Base-by-base conservation (phyloP, 2,113 vertebrate species). In the Ursus arctos region DNA sequence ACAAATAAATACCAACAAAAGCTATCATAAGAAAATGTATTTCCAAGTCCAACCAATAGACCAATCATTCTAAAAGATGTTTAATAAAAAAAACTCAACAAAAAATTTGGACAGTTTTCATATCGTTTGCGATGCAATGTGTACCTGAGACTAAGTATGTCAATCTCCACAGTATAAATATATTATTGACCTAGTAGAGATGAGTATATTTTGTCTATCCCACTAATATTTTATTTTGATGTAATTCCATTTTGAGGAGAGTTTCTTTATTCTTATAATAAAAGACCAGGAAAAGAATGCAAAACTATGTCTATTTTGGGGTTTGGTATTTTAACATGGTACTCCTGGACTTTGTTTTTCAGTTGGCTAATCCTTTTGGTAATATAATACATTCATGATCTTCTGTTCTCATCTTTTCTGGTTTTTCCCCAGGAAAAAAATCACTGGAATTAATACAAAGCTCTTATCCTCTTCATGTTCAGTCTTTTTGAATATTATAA, bases 261-360 rank as follows among this genome's bases (percentile, higher is more conserved):
- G 5, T 88, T 53, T 85, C 9, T 95, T 97, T 83, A 87, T 95
- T 91, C 4, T 28, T 72, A 72, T 15, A 65, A 9, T 69, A 57
- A 72, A 89, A 22, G 12, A 76, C 3, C 24, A 95, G 36, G 19
- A 83, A 77, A 53, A 95, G 43, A 90, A 87, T 47, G 6, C 5
- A 87, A 79, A 74, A 7, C 55, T 53, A 10, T 59, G n/a, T 93
- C 28, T 74, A 18, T 65, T 53, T 59, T 51, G 3, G 19, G 24
- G 18, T 57, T 3, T 79, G 33, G 43, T 18, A 6, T 93, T 92
- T 11, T 53, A 95, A 65, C 36, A 91, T 22, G 71, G 36, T 36
- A 63, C 15, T 63, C 13, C 16, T 91, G 36, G 81, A 65, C 40
- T 55, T 31, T n/a, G 43, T 83, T 87, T 91, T 84, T 80, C 69